Evolutionary conservation across 2,888 invertebrate genomes (phyloP).

Genomic region (Drosophila acutilabella): DNA sequence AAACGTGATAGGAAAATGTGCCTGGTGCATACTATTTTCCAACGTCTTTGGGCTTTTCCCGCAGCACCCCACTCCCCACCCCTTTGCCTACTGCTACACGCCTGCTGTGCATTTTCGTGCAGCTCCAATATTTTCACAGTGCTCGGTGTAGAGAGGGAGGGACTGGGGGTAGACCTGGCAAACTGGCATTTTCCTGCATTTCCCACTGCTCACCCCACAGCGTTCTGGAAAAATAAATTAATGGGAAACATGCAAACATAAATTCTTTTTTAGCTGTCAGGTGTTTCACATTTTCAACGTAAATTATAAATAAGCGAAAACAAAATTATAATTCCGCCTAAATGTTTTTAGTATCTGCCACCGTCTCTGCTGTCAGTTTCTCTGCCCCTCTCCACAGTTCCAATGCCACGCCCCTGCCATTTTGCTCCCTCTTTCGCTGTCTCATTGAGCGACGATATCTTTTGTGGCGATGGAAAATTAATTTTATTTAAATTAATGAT

Average conservation of each 20-base stretch:
- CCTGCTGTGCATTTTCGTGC: constrained; percentile 50
- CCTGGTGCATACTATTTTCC: constrained; percentile 39
- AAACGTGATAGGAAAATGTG: constrained; percentile 76
- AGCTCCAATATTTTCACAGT: constrained; percentile 17
- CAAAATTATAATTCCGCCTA: constrained; percentile 76
- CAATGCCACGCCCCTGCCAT: not conserved
- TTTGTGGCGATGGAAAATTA: constrained; percentile 69
- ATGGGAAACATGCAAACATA: constrained; percentile 83
- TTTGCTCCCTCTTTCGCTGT: constrained; percentile 15
- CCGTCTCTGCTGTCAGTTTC: constrained; percentile 56
- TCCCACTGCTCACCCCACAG: constrained; percentile 24
- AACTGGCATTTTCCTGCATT: constrained; percentile 54
- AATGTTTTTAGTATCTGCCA: constrained; percentile 76
- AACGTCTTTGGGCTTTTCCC: constrained; percentile 30
- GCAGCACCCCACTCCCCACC: constrained; percentile 22
- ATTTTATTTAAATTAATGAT: constrained; percentile 80
- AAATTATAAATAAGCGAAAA: constrained; percentile 76
- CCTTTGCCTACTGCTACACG: constrained; percentile 2
- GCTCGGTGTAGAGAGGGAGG: not conserved
- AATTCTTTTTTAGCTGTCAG: constrained; percentile 82
- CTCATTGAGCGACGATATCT: constrained; percentile 47
- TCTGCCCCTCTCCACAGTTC: not conserved
- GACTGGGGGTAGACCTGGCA: constrained; percentile 2
- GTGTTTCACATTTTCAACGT: constrained; percentile 81
- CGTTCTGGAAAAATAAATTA: constrained; percentile 78